phyloP scores from a whole-genome alignment of 1,140 invertebrate genomes.

The Rhyacophila brunnea region DNA sequence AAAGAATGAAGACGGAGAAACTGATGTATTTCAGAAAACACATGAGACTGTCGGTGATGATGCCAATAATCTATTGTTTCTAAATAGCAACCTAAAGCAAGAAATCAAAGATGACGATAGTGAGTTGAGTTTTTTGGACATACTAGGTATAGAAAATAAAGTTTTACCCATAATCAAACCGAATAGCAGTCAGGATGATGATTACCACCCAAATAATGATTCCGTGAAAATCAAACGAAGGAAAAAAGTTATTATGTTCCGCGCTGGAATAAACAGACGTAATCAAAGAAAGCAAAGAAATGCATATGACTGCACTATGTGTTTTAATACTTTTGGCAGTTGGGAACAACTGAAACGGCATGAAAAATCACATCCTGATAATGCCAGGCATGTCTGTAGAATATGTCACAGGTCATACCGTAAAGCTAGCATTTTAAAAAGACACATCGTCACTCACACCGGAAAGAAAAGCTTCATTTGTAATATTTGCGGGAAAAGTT shows the following conservation, averaged over 20 bases:
- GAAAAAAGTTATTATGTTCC: neutral
- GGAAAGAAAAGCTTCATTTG: conserved; percentile 22
- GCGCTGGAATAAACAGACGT: neutral
- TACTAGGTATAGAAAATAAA: conserved; percentile 2
- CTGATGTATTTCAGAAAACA: neutral
- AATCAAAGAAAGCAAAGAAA: neutral
- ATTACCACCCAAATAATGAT: neutral
- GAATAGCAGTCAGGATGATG: too few relatives aligned
- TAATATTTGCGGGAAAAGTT: conserved; percentile 19
- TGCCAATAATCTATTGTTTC: neutral
- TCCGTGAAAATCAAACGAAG: neutral
- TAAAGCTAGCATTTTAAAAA: conserved; percentile 25
- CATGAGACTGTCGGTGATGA: neutral
- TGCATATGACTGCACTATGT: conserved; percentile 24
- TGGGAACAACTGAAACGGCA: conserved; percentile 17
- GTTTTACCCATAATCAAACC: conserved; percentile 5
- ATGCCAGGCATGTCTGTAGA: conserved; percentile 23
- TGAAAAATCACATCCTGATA: conserved; percentile 11
- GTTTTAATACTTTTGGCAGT: conserved; percentile 17
- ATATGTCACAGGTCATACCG: conserved; percentile 27
- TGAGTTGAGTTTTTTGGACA: neutral
- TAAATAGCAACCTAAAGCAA: neutral
- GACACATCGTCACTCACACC: conserved; percentile 24
- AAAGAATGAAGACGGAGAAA: neutral
- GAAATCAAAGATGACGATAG: neutral